Evolutionary conservation across 2,888 invertebrate species (phyloP).

Genomic region (Conomelus anceps): DNA sequence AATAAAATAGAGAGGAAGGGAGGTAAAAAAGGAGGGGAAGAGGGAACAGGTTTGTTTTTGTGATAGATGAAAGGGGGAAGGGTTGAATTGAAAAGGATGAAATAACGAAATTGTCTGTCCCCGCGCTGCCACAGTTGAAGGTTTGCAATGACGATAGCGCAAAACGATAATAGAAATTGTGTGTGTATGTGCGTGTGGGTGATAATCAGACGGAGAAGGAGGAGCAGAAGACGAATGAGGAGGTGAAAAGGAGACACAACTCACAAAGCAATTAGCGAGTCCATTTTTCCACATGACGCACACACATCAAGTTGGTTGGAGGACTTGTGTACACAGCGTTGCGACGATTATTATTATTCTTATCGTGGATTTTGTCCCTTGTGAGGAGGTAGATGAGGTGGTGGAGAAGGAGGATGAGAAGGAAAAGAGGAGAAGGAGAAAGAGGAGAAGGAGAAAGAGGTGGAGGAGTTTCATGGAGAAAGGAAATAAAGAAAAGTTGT

Average conservation of each 20-base stretch:
- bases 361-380: not conserved
- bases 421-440: not conserved
- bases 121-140: not conserved
- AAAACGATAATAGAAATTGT: not conserved
- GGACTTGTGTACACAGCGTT: not conserved
- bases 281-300: not conserved
- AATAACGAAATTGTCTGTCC: not conserved
- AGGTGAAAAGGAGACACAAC: not conserved
- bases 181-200: not conserved
- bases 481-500: too few species aligned
- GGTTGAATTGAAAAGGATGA: not conserved
- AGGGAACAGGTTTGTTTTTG: not conserved
- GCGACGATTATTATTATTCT: not conserved
- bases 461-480: not conserved
- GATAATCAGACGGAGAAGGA: not conserved
- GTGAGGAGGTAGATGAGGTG: not conserved
- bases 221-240: not conserved
- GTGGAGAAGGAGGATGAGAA: not conserved
- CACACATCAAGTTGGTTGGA: not conserved
- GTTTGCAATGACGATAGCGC: not conserved
- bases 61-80: not conserved
- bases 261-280: not conserved
- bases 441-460: not conserved
- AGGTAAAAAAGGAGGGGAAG: too few species aligned
- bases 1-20: too few species aligned